These are phyloP conservation scores for Grammomys surdaster DNA, from an alignment of 2,113 vertebrate genomes.

Conservation along the genomic window DNA sequence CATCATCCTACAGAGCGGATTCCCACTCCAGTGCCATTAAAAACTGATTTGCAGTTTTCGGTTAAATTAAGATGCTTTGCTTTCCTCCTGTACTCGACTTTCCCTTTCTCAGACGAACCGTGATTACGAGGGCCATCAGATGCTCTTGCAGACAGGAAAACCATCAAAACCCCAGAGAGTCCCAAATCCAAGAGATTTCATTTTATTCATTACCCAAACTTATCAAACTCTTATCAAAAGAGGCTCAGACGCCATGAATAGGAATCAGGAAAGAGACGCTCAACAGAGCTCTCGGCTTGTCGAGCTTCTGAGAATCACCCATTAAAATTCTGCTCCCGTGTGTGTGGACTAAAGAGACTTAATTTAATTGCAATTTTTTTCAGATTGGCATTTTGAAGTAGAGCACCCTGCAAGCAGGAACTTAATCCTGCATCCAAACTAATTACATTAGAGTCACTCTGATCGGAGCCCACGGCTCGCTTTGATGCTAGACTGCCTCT, in stretches of 20 bases:
- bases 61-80: slow-evolving; percentile 71
- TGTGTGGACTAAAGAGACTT: slow-evolving; percentile 56
- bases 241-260: slow-evolving; percentile 5
- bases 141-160: slow-evolving; percentile 27
- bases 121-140: slow-evolving; percentile 22
- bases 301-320: slow-evolving; percentile 61
- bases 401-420: not conserved
- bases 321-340: slow-evolving; percentile 59
- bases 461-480: not conserved
- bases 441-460: slow-evolving; percentile 60
- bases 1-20: slow-evolving; percentile 48
- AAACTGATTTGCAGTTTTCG: slow-evolving; percentile 65
- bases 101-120: slow-evolving; percentile 35
- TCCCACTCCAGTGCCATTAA: slow-evolving; percentile 65
- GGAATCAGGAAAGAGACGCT: slow-evolving; percentile 45
- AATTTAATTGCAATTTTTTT: slow-evolving; percentile 58
- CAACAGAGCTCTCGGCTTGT: slow-evolving; percentile 41
- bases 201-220: slow-evolving; percentile 63
- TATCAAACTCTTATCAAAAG: slow-evolving; percentile 70
- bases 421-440: slow-evolving; percentile 53
- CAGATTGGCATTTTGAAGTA: slow-evolving; percentile 30
- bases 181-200: slow-evolving; percentile 58
- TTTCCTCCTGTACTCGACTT: slow-evolving; percentile 48
- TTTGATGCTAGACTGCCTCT: slow-evolving; percentile 43
- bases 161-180: slow-evolving; percentile 20